Conservation (phyloP, 1,140 invertebrate genomes). For the Luehdorfia chinensis region DNA sequence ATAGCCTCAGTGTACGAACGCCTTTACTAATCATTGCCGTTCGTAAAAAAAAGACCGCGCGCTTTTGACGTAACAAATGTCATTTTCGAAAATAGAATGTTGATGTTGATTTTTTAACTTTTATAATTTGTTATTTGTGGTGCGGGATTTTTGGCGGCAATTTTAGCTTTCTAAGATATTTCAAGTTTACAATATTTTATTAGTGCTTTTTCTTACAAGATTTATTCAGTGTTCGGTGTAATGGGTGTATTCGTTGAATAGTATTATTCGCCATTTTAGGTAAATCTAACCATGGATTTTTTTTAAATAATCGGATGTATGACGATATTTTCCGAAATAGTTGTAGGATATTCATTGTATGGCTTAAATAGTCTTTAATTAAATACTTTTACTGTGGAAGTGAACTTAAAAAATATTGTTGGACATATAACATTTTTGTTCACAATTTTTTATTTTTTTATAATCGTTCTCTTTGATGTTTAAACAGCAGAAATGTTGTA, state of each 20-base stretch:
- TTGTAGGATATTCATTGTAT: no score
- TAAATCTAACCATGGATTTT: no score
- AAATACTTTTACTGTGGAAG: no score
- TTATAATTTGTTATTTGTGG: slow-evolving; percentile 1
- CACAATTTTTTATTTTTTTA: not conserved
- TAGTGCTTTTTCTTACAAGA: no score
- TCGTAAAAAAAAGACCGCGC: slow-evolving; percentile 58
- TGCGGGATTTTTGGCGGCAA: slow-evolving; percentile 23
- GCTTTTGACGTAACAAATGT: slow-evolving; percentile 49
- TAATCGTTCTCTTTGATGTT: slow-evolving; percentile 26
- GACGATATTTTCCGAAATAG: no score
- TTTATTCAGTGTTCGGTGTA: no score
- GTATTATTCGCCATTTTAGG: no score
- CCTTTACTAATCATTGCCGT: slow-evolving; percentile 69
- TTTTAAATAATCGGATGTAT: no score
- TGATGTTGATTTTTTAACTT: slow-evolving; percentile 23
- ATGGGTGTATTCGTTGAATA: no score
- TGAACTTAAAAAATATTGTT: slow-evolving; percentile 2
- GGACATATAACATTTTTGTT: slow-evolving; percentile 13
- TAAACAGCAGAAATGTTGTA: slow-evolving; percentile 46
- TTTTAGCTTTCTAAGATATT: no score
- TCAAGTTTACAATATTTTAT: no score
- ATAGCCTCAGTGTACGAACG: slow-evolving; percentile 65
- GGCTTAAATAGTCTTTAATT: no score
- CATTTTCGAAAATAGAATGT: slow-evolving; percentile 46